Conservation (phyloP, 2,797 vertebrate genomes). For the Artibeus jamaicensis region DNA sequence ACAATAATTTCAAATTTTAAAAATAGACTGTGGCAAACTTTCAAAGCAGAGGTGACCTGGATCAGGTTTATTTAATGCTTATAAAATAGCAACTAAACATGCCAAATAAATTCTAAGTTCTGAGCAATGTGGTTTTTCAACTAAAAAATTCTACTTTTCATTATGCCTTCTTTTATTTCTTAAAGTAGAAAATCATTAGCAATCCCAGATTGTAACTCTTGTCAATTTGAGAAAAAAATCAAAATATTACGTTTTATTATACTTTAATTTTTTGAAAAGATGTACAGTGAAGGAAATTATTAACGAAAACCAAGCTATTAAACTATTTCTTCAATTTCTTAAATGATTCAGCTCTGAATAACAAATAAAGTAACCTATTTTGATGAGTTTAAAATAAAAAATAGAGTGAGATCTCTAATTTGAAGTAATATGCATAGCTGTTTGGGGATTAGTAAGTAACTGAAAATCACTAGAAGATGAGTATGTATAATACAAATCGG, state of each 20-base stretch:
- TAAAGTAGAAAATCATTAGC: not conserved
- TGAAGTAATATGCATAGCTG: not conserved
- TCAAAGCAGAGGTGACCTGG: slow-evolving; percentile 70
- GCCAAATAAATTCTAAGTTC: not conserved
- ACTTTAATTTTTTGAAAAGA: not conserved
- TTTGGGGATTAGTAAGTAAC: not conserved
- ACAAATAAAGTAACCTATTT: slow-evolving; percentile 10
- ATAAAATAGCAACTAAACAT: slow-evolving; percentile 13
- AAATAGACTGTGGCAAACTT: slow-evolving; percentile 29
- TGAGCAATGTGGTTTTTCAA: not conserved
- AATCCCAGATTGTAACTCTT: not conserved
- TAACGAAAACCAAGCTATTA: not conserved
- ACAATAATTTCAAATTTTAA: slow-evolving; percentile 41
- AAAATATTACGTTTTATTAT: not conserved
- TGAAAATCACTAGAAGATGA: not conserved
- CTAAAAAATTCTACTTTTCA: not conserved
- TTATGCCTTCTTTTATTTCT: not conserved
- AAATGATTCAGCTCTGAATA: slow-evolving; percentile 1
- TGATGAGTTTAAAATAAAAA: slow-evolving; percentile 45
- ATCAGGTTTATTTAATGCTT: slow-evolving; percentile 15
- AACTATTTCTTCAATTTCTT: not conserved
- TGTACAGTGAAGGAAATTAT: not conserved
- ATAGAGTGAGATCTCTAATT: not conserved
- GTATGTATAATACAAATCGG: not conserved
- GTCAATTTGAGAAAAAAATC: not conserved